Conservation (phyloP, 2,797 vertebrate genomes). For the Hozukius guyotensis region DNA sequence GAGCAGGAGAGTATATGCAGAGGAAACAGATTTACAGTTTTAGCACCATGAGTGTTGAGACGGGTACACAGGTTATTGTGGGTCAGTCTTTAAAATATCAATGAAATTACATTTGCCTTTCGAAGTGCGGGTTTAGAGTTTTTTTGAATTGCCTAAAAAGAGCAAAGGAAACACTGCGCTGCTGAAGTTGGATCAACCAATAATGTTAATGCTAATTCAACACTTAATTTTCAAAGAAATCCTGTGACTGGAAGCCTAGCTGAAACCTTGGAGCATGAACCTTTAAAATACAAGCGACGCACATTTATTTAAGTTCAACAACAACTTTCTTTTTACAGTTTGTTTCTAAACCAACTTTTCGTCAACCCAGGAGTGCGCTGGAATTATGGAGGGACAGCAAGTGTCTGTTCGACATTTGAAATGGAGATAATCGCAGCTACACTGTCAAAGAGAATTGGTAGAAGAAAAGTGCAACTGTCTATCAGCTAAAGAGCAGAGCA, state of each 20-base stretch:
- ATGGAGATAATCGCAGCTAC: background rate
- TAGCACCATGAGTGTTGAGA: background rate
- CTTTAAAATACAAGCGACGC: background rate
- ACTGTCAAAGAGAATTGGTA: background rate
- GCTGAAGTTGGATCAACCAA: background rate
- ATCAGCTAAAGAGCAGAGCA: conserved; percentile 1
- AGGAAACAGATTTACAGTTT: background rate
- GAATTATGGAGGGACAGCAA: background rate
- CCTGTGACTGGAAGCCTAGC: background rate
- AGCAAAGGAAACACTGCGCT: background rate
- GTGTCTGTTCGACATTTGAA: conserved; percentile 24
- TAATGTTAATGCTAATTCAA: background rate
- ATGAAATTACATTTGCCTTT: background rate
- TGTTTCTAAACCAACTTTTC: background rate
- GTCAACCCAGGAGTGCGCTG: background rate
- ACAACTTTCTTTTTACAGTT: background rate
- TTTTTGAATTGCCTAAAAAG: background rate
- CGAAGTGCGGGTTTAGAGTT: background rate
- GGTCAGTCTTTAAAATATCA: background rate
- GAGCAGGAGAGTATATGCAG: background rate
- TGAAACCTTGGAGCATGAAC: background rate
- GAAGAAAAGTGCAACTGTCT: conserved; percentile 11
- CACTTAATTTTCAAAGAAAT: background rate
- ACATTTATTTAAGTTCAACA: background rate
- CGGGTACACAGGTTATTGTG: background rate